phyloP scores from a whole-genome alignment of 2,888 invertebrate genomes.

The Perizoma affinitatum region DNA sequence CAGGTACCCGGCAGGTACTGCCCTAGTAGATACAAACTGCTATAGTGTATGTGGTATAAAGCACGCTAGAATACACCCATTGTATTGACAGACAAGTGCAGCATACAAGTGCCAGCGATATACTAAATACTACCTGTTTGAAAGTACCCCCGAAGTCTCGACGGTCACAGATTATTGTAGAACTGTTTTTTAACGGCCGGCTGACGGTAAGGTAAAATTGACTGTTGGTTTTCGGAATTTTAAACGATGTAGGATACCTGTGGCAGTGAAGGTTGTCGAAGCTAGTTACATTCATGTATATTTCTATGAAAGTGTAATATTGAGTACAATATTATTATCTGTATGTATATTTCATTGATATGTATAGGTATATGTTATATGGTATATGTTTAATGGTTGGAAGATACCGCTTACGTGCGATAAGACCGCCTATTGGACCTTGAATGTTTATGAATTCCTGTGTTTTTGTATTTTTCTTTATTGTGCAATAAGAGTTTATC shows the following conservation, averaged over 20 bases:
- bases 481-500: too few relatives aligned
- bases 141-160: neutral
- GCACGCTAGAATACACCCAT: constrained; percentile 32
- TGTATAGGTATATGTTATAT: too few relatives aligned
- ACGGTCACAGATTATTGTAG: constrained; percentile 11
- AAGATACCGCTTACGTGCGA: too few relatives aligned
- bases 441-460: too few relatives aligned
- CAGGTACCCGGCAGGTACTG: constrained; percentile 20
- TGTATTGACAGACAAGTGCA: constrained; percentile 49
- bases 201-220: constrained; percentile 24
- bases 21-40: constrained; percentile 33
- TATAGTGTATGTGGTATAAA: constrained; percentile 26
- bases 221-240: constrained; percentile 36
- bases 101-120: constrained; percentile 51
- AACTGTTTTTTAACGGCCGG: constrained; percentile 16
- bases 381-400: too few relatives aligned
- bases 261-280: constrained; percentile 14
- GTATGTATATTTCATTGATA: too few relatives aligned
- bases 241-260: constrained; percentile 32
- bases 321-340: too few relatives aligned
- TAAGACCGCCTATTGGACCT: too few relatives aligned
- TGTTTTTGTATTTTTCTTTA: too few relatives aligned
- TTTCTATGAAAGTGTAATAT: neutral
- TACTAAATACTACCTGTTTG: constrained; percentile 54
- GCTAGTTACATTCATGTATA: constrained; percentile 8